These are phyloP conservation scores for Notolepis coatsorum DNA, from an alignment of 2,797 vertebrate species.

Conservation along the genomic window DNA sequence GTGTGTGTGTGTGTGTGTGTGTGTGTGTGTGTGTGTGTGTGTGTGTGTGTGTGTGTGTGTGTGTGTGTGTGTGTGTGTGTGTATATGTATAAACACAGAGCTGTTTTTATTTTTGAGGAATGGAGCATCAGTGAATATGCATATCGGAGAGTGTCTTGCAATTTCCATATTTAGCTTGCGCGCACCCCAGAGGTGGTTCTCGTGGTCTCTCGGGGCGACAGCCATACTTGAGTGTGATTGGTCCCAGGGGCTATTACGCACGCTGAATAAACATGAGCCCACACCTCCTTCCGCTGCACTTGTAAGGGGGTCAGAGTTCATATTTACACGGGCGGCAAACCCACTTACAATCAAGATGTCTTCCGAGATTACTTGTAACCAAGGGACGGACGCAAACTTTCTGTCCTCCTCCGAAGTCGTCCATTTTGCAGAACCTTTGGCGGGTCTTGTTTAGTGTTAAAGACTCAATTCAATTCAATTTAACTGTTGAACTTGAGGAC, in stretches of 20 bases:
- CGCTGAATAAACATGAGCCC: slow-evolving; percentile 79
- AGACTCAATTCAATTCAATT: not conserved
- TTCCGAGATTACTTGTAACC: slow-evolving; percentile 29
- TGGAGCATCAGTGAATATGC: slow-evolving; percentile 62
- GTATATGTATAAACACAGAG: slow-evolving; percentile 6
- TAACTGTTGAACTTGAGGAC: not conserved
- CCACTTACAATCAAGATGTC: slow-evolving; percentile 70
- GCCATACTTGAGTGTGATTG: slow-evolving; percentile 73
- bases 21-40: too few species aligned
- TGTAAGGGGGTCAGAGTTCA: slow-evolving; percentile 74
- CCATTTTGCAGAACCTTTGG: not conserved
- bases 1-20: not conserved
- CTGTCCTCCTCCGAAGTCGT: not conserved
- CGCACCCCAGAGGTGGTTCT: slow-evolving; percentile 69
- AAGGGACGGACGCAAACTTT: not conserved
- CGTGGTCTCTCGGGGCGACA: slow-evolving; percentile 73
- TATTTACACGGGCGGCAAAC: slow-evolving; percentile 74
- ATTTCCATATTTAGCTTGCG: slow-evolving; percentile 79
- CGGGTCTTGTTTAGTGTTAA: not conserved
- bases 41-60: too few species aligned
- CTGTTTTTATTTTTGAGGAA: slow-evolving; percentile 57
- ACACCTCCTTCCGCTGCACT: slow-evolving; percentile 73
- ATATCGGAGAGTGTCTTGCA: slow-evolving; percentile 65
- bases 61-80: not conserved
- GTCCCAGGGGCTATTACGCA: slow-evolving; percentile 72